These are phyloP conservation scores for Hydrophis major DNA, from an alignment of 2,797 vertebrate genomes.

Conservation along the genomic window DNA sequence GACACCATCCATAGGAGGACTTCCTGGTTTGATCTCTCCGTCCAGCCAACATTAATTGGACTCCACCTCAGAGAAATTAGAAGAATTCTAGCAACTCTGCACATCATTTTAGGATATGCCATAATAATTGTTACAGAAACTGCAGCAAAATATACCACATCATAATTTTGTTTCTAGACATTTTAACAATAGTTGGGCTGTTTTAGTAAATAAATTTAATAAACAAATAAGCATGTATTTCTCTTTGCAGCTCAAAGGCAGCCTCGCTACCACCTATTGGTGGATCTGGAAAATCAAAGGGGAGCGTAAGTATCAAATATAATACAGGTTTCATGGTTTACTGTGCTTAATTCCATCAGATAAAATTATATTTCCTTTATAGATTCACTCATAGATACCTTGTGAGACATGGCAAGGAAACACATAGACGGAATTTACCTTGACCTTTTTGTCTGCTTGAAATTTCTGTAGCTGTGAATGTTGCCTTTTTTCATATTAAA, in stretches of 20 bases:
- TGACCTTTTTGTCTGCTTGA: not conserved
- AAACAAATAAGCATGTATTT: slow-evolving; percentile 29
- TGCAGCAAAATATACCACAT: not conserved
- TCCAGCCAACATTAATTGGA: not conserved
- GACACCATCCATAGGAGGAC: not conserved
- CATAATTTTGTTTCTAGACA: not conserved
- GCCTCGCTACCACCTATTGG: slow-evolving; percentile 84
- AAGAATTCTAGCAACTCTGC: not conserved
- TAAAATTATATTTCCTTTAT: slow-evolving; percentile 42
- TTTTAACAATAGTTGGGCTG: not conserved
- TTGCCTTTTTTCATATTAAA: not conserved
- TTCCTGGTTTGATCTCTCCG: not conserved
- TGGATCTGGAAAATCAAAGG: slow-evolving; percentile 85
- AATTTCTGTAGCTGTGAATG: not conserved
- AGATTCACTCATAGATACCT: not conserved
- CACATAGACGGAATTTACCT: not conserved
- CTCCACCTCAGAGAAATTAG: not conserved
- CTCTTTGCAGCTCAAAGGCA: slow-evolving; percentile 83
- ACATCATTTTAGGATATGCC: not conserved
- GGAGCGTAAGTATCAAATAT: slow-evolving; percentile 83
- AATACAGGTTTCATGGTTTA: slow-evolving; percentile 26
- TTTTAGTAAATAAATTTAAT: not conserved
- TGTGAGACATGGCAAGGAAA: not conserved
- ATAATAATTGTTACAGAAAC: not conserved
- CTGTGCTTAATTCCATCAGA: slow-evolving; percentile 13